These are phyloP conservation scores for Sepioteuthis lessoniana DNA, from an alignment of 2,888 invertebrate genomes.

Conservation along the genomic window DNA sequence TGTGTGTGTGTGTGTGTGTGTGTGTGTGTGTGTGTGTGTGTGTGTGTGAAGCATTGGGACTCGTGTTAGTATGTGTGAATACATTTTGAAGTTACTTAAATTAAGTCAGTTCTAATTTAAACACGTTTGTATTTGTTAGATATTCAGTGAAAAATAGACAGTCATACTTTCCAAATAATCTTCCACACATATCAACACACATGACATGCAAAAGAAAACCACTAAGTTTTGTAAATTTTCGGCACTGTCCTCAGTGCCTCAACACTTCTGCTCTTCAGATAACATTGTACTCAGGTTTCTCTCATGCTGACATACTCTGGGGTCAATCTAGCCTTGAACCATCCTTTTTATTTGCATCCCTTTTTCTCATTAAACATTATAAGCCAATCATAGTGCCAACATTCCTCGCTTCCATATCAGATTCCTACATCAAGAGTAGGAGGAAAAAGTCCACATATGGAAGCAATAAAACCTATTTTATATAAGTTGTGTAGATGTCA, in stretches of 20 bases:
- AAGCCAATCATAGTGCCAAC: neutral
- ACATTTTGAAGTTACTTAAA: no score
- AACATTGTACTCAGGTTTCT: neutral
- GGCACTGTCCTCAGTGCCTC: neutral
- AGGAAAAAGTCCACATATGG: neutral
- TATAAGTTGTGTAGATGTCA: neutral
- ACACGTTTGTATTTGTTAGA: no score
- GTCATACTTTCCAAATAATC: no score
- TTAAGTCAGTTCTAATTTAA: no score
- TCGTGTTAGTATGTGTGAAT: no score
- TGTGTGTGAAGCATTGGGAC: no score
- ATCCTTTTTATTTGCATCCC: neutral
- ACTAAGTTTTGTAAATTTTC: no score
- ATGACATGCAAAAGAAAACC: no score
- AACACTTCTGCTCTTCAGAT: neutral
- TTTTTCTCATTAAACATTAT: constrained; percentile 15
- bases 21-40: no score
- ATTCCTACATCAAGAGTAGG: neutral
- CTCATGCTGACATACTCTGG: neutral
- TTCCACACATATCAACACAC: no score
- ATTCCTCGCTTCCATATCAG: neutral
- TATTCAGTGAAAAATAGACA: no score
- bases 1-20: no score
- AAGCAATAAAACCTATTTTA: neutral
- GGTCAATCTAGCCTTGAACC: neutral